Percentiles rank a stretch among this genome's conserved stretches.
Evolutionary conservation across 2,888 invertebrate species (phyloP).

Genomic region (Digitonthophagus gazella): DNA sequence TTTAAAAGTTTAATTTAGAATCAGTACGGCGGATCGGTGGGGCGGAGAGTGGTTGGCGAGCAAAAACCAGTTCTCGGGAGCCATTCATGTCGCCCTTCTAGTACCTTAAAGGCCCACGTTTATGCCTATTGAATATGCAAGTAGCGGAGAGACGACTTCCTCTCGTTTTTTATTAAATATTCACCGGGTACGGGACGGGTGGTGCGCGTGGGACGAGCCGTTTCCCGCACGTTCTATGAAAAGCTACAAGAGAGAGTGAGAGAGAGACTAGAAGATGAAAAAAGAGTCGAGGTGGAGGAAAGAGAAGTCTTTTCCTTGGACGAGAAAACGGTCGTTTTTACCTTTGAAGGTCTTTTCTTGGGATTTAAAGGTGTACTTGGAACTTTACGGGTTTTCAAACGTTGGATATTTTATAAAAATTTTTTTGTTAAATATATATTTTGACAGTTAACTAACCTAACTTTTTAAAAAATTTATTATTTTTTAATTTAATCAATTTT

Average conservation of each 20-base stretch:
- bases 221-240: background rate
- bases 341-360: too few species aligned
- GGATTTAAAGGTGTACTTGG: background rate
- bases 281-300: background rate
- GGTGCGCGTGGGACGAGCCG: background rate
- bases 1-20: background rate
- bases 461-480: too few species aligned
- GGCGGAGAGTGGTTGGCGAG: background rate
- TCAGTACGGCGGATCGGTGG: background rate
- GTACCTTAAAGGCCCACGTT: background rate
- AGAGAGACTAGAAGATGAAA: background rate
- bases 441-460: too few species aligned
- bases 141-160: background rate
- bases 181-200: background rate
- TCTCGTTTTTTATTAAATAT: background rate
- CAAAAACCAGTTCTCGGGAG: background rate
- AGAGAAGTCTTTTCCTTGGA: too few species aligned
- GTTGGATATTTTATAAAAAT: too few species aligned
- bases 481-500: too few species aligned
- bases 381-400: background rate
- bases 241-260: background rate
- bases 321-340: too few species aligned
- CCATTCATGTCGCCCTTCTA: background rate
- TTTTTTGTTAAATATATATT: too few species aligned
- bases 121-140: background rate